Base-by-base conservation (phyloP, 1,140 invertebrate species). In the Micrasema longulum region DNA sequence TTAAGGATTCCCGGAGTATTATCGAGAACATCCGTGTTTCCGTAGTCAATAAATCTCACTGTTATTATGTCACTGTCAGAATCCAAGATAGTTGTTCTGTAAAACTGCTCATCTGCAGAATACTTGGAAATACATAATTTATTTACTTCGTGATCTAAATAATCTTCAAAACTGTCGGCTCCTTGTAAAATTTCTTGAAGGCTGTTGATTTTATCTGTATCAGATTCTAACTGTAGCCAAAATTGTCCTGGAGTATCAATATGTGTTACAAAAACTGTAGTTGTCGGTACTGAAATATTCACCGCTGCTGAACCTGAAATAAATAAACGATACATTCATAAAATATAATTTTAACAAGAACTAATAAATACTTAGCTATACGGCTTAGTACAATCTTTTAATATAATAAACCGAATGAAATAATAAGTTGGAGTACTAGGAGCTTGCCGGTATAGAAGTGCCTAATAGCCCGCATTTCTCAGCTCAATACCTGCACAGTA, bases 21-120 rank as follows among this genome's bases (percentile, higher is more conserved):
- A 38, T 89, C 84, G 0, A 91, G 84, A 0, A 90, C 86, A 76
- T 93, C 92, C 0, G 90, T 91, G 72, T 93, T 93, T 6, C 95
- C 95, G 78, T 91, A 95, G 78, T 97, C 95, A 2, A 95, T 89
- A 77, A 94, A 96, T 23, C 89, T 86, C 0, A 95, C 89, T 1
- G 91, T 91, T 11, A 88, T 91, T 20, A 91, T 88, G 55, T 90
- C 90, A 10, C 86, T 84, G 71, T 90, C 89, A 0, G 88, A 85
- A 74, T 93, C 91, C 1, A 93, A 84, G n/a, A 95, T 89, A 75
- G 90, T 87, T 1, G 93, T 93, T 74, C 94, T 85, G 77, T 95
- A 95, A 93, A 93, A 96, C 1, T 82, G 79, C 38, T 90, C 87
- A 77, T 95, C 92, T 0, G 89, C 88, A 0, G 88, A 89, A 77